Evolutionary conservation across 2,888 invertebrate species (phyloP), one percentile per base, ranked within the genome.

Genomic region (Erynnis tages): DNA sequence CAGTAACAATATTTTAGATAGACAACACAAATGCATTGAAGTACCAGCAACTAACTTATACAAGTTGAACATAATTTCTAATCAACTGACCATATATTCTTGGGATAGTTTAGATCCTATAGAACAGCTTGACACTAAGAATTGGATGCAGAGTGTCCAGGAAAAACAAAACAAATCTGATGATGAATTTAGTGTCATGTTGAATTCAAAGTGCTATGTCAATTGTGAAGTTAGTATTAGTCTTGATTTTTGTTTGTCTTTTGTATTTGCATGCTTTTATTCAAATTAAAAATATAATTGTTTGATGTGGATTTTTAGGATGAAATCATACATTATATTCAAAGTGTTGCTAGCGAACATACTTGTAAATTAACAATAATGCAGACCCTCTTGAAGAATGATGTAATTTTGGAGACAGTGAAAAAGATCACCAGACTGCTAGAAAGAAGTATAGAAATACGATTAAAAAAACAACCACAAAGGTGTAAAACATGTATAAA

Each of bases 21-120:
- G 86, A 71, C 67, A 76, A 46, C 81, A 87, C 60, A 67, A 81
- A 54, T 76, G 90, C 61, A 73, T 92, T 29, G 94, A 94, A 82
- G 65, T 94, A 57, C 93, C 94, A 52, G 91, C 93, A 7, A 76
- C 91, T 55, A 91, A 93, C 53, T 85, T 93, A 49, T 93, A 91
- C 71, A 79, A 82, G 54, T 68, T 91, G 40, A 79, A 91, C 77
- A 69, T 92, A 35, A 67, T 68, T 32, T 67, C 67, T 60, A 55
- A 73, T 53, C 61, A 54, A 55, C 57, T 90, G 52, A 66, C 59
- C 61, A 64, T 73, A 29, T 81, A 66, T 65, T 61, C 61, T 62
- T 93, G 79, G 82, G 67, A 59, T 49, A 52, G 60, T 17, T 47
- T 55, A 48, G 59, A 80, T 53, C 58, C 71, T 52, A 59, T 68